Conservation (phyloP, 2,888 invertebrate genomes). For the Hirtodrosophila confusa region DNA sequence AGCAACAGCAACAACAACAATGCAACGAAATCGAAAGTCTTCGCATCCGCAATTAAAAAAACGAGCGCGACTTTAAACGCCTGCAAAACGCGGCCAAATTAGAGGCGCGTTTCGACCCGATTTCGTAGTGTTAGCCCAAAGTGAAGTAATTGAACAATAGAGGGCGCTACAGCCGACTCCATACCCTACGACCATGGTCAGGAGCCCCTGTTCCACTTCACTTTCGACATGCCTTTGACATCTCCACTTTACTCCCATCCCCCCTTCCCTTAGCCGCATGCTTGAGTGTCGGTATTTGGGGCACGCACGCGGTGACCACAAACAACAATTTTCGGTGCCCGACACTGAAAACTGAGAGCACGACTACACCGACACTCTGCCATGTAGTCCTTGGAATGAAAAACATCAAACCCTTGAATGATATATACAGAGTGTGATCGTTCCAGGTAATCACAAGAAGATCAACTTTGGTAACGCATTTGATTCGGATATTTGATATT, state of each 20-base stretch:
- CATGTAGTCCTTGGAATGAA: no score
- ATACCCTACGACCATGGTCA: no score
- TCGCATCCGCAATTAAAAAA: constrained; percentile 77
- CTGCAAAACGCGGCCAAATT: constrained; percentile 55
- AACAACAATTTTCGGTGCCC: constrained; percentile 23
- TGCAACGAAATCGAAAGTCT: constrained; percentile 76
- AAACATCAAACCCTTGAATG: no score
- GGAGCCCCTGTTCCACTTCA: constrained; percentile 25
- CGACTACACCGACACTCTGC: constrained; percentile 18
- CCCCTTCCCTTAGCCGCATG: constrained; percentile 6
- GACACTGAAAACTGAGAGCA: constrained; percentile 8
- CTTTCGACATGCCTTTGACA: constrained; percentile 35
- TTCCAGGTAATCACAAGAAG: no score
- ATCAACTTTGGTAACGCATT: no score
- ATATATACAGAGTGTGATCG: no score
- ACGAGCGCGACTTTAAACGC: constrained; percentile 56
- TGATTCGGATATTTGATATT: no score
- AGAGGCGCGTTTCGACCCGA: constrained; percentile 49
- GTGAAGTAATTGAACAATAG: constrained; percentile 27
- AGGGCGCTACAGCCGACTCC: constrained; percentile 1
- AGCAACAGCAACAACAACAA: constrained; percentile 13
- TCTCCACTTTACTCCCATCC: constrained; percentile 10
- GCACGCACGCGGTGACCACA: constrained; percentile 49
- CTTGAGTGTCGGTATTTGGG: constrained; percentile 55
- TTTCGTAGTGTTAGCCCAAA: constrained; percentile 18